Conservation (phyloP, 2,113 vertebrate genomes). For the Anarrhichthys ocellatus region DNA sequence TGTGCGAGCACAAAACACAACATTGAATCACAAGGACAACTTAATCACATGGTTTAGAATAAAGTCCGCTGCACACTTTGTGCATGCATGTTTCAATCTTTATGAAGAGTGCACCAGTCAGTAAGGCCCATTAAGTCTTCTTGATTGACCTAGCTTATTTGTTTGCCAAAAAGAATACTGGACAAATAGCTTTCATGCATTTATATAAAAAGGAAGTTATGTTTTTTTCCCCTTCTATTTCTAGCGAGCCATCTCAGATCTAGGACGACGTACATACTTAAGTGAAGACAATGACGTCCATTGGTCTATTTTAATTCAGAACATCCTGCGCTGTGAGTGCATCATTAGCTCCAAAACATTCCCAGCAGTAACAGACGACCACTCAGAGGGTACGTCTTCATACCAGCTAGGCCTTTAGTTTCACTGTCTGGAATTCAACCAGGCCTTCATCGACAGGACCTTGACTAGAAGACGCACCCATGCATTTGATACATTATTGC, state of each 20-base stretch:
- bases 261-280: background rate
- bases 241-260: constrained; percentile 7
- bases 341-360: constrained; percentile 34
- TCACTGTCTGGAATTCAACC: constrained; percentile 25
- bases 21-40: background rate
- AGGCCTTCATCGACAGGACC: constrained; percentile 14
- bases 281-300: constrained; percentile 32
- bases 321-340: constrained; percentile 19
- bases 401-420: constrained; percentile 19
- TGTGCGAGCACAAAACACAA: background rate
- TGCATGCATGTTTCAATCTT: background rate
- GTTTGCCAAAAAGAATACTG: background rate
- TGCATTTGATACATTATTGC: constrained; percentile 18
- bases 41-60: background rate
- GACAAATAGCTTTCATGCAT: background rate
- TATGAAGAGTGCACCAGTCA: background rate
- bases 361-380: background rate
- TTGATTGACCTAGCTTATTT: background rate
- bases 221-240: constrained; percentile 3
- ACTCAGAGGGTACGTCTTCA: constrained; percentile 21
- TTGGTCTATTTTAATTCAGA: constrained; percentile 35
- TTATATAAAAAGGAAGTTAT: background rate
- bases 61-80: background rate
- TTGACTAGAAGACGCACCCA: constrained; percentile 34
- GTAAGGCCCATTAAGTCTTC: background rate